Percentiles rank a stretch among this genome's conserved stretches.
Conservation (phyloP, 2,797 vertebrate genomes). For the Eidolon dupreanum region DNA sequence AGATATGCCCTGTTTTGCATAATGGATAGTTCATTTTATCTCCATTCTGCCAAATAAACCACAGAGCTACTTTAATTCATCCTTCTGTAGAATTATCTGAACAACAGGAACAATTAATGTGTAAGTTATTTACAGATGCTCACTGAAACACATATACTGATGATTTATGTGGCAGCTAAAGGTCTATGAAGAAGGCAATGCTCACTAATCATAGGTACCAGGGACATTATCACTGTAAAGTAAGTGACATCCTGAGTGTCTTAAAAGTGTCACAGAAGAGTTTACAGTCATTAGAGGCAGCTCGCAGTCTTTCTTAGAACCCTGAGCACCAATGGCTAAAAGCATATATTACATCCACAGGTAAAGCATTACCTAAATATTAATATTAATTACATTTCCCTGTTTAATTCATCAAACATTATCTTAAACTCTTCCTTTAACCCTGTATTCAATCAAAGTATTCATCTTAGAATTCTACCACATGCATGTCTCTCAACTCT, state of each 20-base stretch:
- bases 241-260: slow-evolving; percentile 25
- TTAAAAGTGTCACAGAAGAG: slow-evolving; percentile 33
- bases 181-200: neutral
- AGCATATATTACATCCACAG: neutral
- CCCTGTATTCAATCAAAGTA: neutral
- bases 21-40: neutral
- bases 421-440: neutral
- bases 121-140: slow-evolving; percentile 73
- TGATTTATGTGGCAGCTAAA: slow-evolving; percentile 72
- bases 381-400: neutral
- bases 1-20: neutral
- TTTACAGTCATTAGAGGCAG: neutral
- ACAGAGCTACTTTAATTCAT: neutral
- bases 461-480: neutral
- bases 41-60: neutral
- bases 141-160: slow-evolving; percentile 68
- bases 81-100: slow-evolving; percentile 32
- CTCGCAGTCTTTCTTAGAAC: neutral
- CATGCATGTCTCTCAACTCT: neutral
- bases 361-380: neutral
- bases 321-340: neutral
- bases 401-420: neutral
- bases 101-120: slow-evolving; percentile 65
- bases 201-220: slow-evolving; percentile 9
- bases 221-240: neutral